Evolutionary conservation across 2,113 vertebrate species (phyloP).

Genomic region (Machaerirhynchus nigripectus): DNA sequence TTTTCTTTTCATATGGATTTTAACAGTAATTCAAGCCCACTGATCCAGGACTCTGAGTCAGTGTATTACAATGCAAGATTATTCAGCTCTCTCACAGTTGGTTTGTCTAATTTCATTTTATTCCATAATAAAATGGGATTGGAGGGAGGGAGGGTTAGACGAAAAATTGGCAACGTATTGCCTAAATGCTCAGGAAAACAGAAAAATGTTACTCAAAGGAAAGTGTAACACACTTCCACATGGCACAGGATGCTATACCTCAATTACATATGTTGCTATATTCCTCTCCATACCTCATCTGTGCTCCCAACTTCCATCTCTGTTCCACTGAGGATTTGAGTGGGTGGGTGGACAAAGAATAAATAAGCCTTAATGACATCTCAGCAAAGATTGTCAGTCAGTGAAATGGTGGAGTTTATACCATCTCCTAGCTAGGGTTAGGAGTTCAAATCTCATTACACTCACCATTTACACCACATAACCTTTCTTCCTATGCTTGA

Average conservation of each 20-base stretch:
- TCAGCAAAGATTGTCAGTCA: not conserved
- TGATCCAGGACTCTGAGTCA: constrained; percentile 29
- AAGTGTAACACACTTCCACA: not conserved
- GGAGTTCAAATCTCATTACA: constrained; percentile 39
- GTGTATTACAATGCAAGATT: constrained; percentile 43
- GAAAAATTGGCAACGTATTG: not conserved
- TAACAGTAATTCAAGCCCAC: constrained; percentile 47
- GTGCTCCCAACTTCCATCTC: not conserved
- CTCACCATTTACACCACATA: constrained; percentile 27
- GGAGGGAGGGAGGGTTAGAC: not conserved
- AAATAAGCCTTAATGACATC: not conserved
- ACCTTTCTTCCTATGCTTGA: not conserved
- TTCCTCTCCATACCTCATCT: not conserved
- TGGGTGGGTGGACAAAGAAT: not conserved
- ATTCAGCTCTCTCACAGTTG: not conserved
- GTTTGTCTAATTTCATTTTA: constrained; percentile 21
- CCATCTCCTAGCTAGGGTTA: constrained; percentile 16
- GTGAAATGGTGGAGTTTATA: not conserved
- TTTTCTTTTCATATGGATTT: constrained; percentile 40
- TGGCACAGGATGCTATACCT: not conserved
- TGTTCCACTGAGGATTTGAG: not conserved
- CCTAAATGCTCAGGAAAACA: not conserved
- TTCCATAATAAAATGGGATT: not conserved
- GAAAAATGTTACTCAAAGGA: not conserved
- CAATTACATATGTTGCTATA: not conserved